Evolutionary conservation across 37 sponge, comb jelly and placozoan species (phyloP).

Genomic region (Beroe forskalii): DNA sequence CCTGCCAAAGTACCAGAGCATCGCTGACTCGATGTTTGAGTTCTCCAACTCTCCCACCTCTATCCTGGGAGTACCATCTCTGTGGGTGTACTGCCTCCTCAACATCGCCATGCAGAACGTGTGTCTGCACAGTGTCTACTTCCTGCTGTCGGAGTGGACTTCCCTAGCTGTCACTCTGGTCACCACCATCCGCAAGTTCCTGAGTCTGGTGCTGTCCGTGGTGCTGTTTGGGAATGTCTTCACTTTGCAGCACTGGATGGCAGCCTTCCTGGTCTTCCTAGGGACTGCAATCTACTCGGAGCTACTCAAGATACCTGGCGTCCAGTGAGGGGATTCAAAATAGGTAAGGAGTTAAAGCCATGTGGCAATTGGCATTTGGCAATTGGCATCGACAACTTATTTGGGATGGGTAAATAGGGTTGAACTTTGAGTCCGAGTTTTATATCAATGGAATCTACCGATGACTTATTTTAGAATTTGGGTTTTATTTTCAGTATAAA

Average conservation of each 20-base stretch:
- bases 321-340: too few species aligned
- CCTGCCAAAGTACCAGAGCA: neutral
- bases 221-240: conserved; percentile 15
- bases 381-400: too few species aligned
- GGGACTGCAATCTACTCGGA: conserved; percentile 34
- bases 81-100: conserved; percentile 47
- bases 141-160: conserved; percentile 58
- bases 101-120: conserved; percentile 47
- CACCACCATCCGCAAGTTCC: conserved; percentile 47
- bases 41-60: conserved; percentile 30
- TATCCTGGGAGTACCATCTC: neutral
- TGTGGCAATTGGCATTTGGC: too few species aligned
- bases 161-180: conserved; percentile 51
- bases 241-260: conserved; percentile 35
- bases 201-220: conserved; percentile 14
- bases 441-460: too few species aligned
- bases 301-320: neutral
- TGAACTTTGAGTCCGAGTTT: too few species aligned
- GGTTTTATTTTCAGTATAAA: too few species aligned
- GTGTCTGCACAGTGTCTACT: conserved; percentile 15
- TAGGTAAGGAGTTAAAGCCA: too few species aligned
- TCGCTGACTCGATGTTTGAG: neutral
- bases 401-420: too few species aligned
- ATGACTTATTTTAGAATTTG: too few species aligned
- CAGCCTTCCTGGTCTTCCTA: conserved; percentile 5